Base-by-base conservation (phyloP, 2,113 vertebrate genomes). In the Petroica traversi region DNA sequence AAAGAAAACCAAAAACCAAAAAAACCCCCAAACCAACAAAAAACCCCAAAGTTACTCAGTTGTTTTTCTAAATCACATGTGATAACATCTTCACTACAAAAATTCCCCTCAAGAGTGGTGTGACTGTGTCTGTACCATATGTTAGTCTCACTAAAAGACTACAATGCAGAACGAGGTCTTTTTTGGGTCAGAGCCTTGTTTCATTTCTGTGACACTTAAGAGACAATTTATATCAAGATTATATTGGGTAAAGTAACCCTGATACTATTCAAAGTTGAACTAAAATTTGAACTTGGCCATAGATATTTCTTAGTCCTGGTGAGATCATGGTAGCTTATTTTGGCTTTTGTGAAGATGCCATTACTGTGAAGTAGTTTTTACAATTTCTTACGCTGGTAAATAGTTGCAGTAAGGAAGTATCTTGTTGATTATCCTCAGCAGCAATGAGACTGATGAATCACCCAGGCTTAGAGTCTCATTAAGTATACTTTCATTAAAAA, bases 401-500 rank as follows among this genome's bases (percentile, higher is more conserved):
- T 77, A 85, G 55, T 73, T 62, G 59, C 92, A 43, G 95, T 95
- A 76, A 83, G 62, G 51, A 69, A 88, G 51, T 74, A 89, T 74
- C 96, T 81, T 89, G 64, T 87, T 76, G 90, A 66, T 82, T 95
- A 48, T 94, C 43, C 40, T 96, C 36, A 22, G 68, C 96, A 94
- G 89, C 91, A 55, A 7, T 64, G 92, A 97, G 97, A 91, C 93
- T 48, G 41, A 88, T 85, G 18, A 59, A 85, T 78, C 71, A 84
- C 58, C 94, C 68, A 41, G 48, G 68, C 66, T 82, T 25, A 90
- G 28, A 88, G 96, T 96, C 96, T 97, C 95, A 52, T 95, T 93
- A 89, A 92, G 85, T 95, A 97, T 96, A 95, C 92, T 97, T 98
- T 96, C 97, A 93, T 91, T 97, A 75, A 97, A 97, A 96, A 97